Conservation (phyloP, 2,113 vertebrate genomes). For the Laterallus jamaicensis region DNA sequence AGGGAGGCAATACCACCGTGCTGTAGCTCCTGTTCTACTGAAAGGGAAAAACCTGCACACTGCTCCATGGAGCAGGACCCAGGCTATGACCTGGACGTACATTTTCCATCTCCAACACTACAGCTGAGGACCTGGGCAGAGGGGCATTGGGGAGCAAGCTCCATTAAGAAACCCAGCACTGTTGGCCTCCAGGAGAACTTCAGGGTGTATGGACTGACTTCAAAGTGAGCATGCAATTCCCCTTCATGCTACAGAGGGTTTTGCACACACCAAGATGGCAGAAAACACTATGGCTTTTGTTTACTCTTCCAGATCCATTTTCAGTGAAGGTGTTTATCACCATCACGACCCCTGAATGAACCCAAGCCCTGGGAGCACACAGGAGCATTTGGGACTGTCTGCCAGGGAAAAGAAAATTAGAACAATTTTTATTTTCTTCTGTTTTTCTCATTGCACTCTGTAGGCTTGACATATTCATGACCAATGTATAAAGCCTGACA, state of each 20-base stretch:
- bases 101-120: neutral
- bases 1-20: neutral
- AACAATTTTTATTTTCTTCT: neutral
- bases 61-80: no score
- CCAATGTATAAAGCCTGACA: neutral
- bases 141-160: neutral
- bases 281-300: neutral
- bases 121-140: no score
- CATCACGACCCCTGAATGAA: neutral
- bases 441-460: neutral
- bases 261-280: neutral
- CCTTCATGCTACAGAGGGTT: neutral
- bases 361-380: neutral
- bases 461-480: neutral
- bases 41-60: neutral
- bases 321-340: neutral
- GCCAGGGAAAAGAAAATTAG: neutral
- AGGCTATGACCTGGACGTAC: neutral
- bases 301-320: neutral
- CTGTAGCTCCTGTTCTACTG: neutral
- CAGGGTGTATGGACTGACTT: neutral
- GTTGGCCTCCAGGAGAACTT: neutral
- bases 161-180: neutral
- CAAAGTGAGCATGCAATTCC: rapidly evolving
- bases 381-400: neutral